Conservation (phyloP, 2,888 invertebrate species). For the Clitarchus hookeri region DNA sequence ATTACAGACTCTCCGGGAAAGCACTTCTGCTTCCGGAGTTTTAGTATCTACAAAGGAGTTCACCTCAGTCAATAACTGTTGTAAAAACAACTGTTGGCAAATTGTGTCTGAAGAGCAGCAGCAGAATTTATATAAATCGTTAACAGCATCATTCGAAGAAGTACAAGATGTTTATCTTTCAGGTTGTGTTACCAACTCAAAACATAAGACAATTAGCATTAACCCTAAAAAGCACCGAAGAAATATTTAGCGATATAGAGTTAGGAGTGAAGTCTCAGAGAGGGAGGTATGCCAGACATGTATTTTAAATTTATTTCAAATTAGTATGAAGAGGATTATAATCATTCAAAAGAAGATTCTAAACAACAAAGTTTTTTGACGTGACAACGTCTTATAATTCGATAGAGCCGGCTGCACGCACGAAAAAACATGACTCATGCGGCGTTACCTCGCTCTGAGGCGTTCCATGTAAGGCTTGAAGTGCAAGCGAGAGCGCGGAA, state of each 20-base stretch:
- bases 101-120: not conserved
- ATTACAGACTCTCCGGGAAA: not conserved
- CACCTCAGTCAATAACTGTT: conserved; percentile 6
- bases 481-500: too few species aligned
- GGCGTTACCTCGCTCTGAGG: too few species aligned
- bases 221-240: not conserved
- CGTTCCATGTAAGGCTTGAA: too few species aligned
- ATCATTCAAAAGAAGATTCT: too few species aligned
- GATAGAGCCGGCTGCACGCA: too few species aligned
- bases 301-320: conserved; percentile 19
- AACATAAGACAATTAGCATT: not conserved
- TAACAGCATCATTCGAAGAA: not conserved
- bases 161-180: conserved; percentile 12
- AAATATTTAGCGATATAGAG: not conserved
- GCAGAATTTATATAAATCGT: not conserved
- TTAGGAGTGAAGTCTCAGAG: not conserved
- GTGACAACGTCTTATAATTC: too few species aligned
- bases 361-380: too few species aligned
- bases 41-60: not conserved
- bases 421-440: too few species aligned
- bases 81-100: not conserved
- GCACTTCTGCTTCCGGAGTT: not conserved
- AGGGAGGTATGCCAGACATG: not conserved
- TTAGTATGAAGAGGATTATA: conserved; percentile 16
- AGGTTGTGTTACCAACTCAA: not conserved